Evolutionary conservation across 1,140 invertebrate genomes (phyloP), one percentile per base, ranked within the genome.

Genomic region (Holotrichia oblita): DNA sequence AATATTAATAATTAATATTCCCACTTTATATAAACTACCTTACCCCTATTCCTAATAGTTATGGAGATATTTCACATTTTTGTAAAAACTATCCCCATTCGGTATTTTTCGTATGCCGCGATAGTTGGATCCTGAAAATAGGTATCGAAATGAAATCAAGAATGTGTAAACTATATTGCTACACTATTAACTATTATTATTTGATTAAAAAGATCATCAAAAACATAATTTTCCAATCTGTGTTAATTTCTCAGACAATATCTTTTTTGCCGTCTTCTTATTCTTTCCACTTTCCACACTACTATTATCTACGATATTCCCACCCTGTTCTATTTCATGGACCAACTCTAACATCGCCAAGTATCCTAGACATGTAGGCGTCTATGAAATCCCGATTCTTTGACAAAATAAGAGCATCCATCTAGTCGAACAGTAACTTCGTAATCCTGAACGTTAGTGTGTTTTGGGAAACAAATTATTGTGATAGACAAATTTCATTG

Each of bases 181-280:
- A n/a, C n/a, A n/a, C n/a, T n/a, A n/a, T n/a, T n/a, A n/a, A n/a
- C n/a, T n/a, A n/a, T n/a, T n/a, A n/a, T n/a, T n/a, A n/a, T n/a
- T n/a, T n/a, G n/a, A n/a, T n/a, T n/a, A n/a, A n/a, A n/a, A n/a
- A n/a, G n/a, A n/a, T n/a, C n/a, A n/a, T n/a, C n/a, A n/a, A n/a
- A n/a, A n/a, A n/a, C n/a, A n/a, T n/a, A n/a, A n/a, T n/a, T n/a
- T n/a, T n/a, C n/a, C n/a, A n/a, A n/a, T n/a, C n/a, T n/a, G n/a
- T n/a, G n/a, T n/a, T n/a, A n/a, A 34, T 34, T 34, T 89, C 98
- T 82, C 96, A 96, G 40, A 96, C 97, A 14, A 87, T 95, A 79
- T 59, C 48, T 2, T 55, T 78, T 17, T 6, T n/a, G 6, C 48
- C 14, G n/a, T 34, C 1, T 34, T 34, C 27, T 34, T 34, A 34